Conservation (phyloP, 2,113 vertebrate genomes). For the Leptocoma aspasia region DNA sequence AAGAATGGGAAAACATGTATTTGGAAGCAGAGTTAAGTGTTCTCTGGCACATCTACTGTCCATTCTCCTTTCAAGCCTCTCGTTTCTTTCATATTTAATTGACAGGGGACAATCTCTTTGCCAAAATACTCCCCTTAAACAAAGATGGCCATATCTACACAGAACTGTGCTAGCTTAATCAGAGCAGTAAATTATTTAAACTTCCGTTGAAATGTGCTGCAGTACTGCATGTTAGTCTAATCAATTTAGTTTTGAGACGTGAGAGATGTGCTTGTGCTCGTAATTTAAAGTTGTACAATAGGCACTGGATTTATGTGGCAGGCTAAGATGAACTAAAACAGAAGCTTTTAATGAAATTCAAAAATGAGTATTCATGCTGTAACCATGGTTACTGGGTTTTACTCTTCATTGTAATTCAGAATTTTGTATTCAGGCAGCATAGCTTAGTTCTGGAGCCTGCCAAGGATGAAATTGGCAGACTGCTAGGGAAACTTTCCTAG, state of each 20-base stretch:
- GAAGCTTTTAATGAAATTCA: constrained; percentile 7
- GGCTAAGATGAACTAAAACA: background rate
- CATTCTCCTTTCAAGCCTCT: background rate
- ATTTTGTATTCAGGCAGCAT: constrained; percentile 11
- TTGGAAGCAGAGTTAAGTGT: background rate
- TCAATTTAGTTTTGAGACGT: background rate
- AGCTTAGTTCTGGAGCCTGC: background rate
- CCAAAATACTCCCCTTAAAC: background rate
- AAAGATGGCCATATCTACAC: background rate
- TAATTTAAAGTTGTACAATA: background rate
- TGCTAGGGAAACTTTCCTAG: background rate
- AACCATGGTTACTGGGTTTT: constrained; percentile 22
- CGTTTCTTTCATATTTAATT: background rate
- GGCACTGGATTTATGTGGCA: background rate
- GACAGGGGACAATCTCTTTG: background rate
- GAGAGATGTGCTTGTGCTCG: background rate
- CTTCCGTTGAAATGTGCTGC: background rate
- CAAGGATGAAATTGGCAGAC: constrained; percentile 1
- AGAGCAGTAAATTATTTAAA: background rate
- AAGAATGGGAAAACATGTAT: background rate
- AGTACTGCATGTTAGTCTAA: background rate
- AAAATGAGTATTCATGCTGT: constrained; percentile 48
- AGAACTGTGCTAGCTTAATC: background rate
- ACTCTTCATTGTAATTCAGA: constrained; percentile 22
- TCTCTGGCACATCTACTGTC: background rate